Conservation (phyloP, 2,797 vertebrate species). For the Leptoclinus maculatus region DNA sequence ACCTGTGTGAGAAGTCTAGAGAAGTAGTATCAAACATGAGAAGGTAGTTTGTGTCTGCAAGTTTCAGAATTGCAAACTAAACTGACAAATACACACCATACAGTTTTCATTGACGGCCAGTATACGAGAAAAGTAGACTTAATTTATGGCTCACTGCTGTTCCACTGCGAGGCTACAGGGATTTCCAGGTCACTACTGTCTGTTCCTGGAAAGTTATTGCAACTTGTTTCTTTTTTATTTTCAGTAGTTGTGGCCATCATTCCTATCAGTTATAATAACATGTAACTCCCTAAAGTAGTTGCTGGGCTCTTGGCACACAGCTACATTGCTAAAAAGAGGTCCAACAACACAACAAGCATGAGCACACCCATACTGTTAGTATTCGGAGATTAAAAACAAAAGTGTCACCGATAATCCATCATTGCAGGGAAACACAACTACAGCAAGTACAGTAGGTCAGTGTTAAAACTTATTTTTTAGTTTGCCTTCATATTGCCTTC, state of each 20-base stretch:
- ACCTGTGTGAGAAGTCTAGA: background rate
- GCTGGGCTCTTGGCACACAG: background rate
- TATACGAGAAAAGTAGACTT: background rate
- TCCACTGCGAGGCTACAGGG: background rate
- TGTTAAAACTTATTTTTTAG: too few relatives aligned
- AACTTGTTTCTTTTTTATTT: background rate
- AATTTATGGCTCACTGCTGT: background rate
- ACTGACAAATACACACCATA: background rate
- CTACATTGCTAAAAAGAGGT: background rate
- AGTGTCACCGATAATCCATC: background rate
- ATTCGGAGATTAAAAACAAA: background rate
- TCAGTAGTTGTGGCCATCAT: background rate
- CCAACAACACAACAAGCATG: background rate
- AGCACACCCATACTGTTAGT: background rate
- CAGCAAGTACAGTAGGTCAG: background rate
- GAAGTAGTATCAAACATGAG: background rate
- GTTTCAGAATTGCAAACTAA: background rate
- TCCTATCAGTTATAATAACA: constrained; percentile 1
- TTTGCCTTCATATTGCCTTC: background rate
- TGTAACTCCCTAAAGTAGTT: background rate
- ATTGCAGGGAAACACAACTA: background rate
- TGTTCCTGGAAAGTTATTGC: background rate
- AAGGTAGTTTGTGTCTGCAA: background rate
- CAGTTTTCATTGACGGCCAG: background rate
- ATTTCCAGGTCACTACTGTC: background rate